These are phyloP conservation scores for Cantharis rufa DNA, from an alignment of 2,888 invertebrate genomes.

Conservation along the genomic window DNA sequence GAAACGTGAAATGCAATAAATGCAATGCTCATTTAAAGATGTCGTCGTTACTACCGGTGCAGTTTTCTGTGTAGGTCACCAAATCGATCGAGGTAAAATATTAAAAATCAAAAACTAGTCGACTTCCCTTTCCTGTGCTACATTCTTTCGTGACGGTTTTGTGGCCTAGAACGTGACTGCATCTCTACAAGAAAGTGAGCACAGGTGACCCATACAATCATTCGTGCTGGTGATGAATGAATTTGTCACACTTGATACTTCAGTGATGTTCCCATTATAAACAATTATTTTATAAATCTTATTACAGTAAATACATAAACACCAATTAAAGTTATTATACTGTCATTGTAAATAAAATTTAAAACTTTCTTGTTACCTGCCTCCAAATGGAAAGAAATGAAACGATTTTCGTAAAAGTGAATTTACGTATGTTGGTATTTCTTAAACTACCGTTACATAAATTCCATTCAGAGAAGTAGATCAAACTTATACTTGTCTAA, in stretches of 20 bases:
- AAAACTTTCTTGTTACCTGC: not conserved
- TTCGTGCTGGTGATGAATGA: conserved; percentile 6
- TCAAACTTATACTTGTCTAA: not conserved
- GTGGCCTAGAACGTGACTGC: conserved; percentile 38
- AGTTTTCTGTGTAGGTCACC: conserved; percentile 29
- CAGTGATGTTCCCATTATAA: not conserved
- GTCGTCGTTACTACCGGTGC: not conserved
- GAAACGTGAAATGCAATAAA: not conserved
- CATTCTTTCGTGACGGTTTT: conserved; percentile 25
- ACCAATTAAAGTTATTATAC: not conserved
- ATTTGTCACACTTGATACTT: conserved; percentile 9
- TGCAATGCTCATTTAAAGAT: not conserved
- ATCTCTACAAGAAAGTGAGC: conserved; percentile 40
- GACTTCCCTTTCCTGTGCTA: conserved; percentile 35
- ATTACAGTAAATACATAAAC: not conserved
- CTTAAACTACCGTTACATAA: not conserved
- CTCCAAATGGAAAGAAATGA: not conserved
- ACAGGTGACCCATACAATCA: conserved; percentile 36
- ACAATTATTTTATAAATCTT: not conserved
- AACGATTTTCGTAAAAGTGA: not conserved
- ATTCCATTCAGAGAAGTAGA: not conserved
- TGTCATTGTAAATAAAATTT: not conserved
- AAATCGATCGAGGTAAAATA: conserved; percentile 21
- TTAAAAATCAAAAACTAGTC: conserved; percentile 30
- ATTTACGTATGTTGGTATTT: not conserved